Base-by-base conservation (phyloP, 2,888 invertebrate species). In the Embidobia sp. region DNA sequence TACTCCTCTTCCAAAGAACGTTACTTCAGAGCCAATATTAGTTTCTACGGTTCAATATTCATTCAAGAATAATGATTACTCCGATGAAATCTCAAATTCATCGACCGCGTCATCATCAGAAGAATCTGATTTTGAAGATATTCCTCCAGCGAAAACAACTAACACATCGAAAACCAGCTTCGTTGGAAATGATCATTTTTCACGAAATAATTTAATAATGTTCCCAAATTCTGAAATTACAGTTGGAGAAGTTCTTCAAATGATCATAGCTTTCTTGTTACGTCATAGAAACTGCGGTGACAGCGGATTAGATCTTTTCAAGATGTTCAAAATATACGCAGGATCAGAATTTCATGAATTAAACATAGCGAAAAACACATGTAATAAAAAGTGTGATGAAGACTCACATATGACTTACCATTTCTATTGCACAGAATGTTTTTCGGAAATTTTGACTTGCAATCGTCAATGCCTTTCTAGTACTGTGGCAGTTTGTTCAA, bases 351-450 rank as follows among this genome's bases (percentile, higher is more conserved):
- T 42, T 51, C 46, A 55, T 5, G 11, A 33, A 8, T 46, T 67
- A 16, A 15, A 37, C 0, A 48, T 67, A 7, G 8, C 67, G 19
- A 35, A 35, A 37, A 48, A 67, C 29, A 37, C 15, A 48, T 67
- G 55, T 27, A 46, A 33, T 27, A 18, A 11, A 7, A 66, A 46
- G 3, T 53, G 29, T 46, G 10, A 35, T 29, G 46, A 61, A 31
- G 16, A 10, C 15, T 13, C 1, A 3, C 3, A 3, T 7, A 59
- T 69, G 31, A 51, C 8, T 7, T 51, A 42, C 10, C 31, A 59
- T 26, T 70, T 59, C 51, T 70, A 61, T 44, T 59, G 69, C 26
- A 42, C 31, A 40, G 29, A 49, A 51, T 51, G 69, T n/a, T 51
- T 11, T 26, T 1, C 7, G 5, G 33, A 31, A 26, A 19, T 67